Evolutionary conservation across 2,888 invertebrate genomes (phyloP).

Genomic region (Pedicia rivosa): DNA sequence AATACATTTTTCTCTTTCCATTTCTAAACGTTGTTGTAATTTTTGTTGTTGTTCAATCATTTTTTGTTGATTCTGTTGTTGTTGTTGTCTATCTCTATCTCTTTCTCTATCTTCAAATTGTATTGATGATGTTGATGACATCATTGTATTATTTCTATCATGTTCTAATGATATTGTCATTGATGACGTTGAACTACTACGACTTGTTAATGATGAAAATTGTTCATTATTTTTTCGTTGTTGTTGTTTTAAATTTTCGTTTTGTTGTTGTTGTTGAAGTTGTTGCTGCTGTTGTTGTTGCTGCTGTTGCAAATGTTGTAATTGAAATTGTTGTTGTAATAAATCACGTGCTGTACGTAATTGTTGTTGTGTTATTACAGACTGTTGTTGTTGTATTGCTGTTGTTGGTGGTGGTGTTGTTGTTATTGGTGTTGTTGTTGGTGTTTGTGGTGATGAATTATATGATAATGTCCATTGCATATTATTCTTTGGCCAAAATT

Average conservation of each 20-base stretch:
- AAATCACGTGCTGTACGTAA: conserved; percentile 2
- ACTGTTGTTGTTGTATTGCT: conserved; percentile 2
- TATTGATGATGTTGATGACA: not conserved
- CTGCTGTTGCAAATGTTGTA: conserved; percentile 5
- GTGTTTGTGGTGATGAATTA: conserved; percentile 10
- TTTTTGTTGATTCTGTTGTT: too few species aligned
- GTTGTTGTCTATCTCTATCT: too few species aligned
- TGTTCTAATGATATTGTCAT: conserved; percentile 4
- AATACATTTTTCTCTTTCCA: too few species aligned
- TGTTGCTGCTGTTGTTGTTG: conserved; percentile 1
- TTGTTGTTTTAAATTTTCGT: conserved; percentile 1
- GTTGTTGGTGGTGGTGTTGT: conserved; percentile 11
- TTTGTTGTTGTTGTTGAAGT: not conserved
- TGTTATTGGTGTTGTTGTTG: conserved; percentile 12
- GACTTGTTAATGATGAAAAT: conserved; percentile 3
- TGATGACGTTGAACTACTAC: too few species aligned
- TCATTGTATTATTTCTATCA: not conserved
- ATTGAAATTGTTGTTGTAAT: conserved; percentile 8
- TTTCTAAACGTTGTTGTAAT: too few species aligned
- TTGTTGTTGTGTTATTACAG: conserved; percentile 9
- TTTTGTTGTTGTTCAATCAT: too few species aligned
- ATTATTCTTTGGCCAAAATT: conserved; percentile 10
- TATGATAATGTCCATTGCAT: too few species aligned
- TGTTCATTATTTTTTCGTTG: not conserved
- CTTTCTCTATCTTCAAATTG: conserved; percentile 1